Base-by-base conservation (phyloP, 2,797 vertebrate species). In the Syngnathus rostellatus region DNA sequence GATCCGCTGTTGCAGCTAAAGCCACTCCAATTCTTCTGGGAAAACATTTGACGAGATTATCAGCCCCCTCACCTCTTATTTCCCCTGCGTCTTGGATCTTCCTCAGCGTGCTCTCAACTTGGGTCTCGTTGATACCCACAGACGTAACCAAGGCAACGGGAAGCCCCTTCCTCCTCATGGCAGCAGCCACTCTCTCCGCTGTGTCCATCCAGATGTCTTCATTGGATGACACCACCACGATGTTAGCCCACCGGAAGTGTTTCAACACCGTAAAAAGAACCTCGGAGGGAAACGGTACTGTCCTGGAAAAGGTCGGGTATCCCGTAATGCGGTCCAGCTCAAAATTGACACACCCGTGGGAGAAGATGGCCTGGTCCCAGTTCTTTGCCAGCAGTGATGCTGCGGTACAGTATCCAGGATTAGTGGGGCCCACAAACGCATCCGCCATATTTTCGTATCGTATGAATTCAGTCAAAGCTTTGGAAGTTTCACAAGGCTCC, bases 131-230 rank as follows among this genome's bases (percentile, higher is more conserved):
- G 6, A 85, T 59, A 12, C 92, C 91, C 19, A 88, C 70, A 0
- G 89, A 75, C 1, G 84, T 71, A 10, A 93, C 89, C 25, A 93
- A 75, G 12, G 79, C 78, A 5, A 93, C 83, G 1, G 84, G 87
- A 63, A 93, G 90, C 38, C 92, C 91, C 43, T 69, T 82, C 48
- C 72, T 86, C 75, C 89, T 86, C 37, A 93, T 83, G 48, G 90
- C 86, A 9, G 76, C 78, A 8, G 89, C 89, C 38, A 93, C 72
- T 71, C 86, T 89, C 43, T 53, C 73, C 0, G 90, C 91, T 0
- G 91, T 86, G 53, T 91, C 89, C 2, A 89, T 79, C 92, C 92
- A 93, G 8, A 92, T 83, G 21, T 93, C 91, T 70, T 92, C 91
- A 8, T 87, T 88, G 45, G 92, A 91, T 0, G 91, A 92, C 21